Base-by-base conservation (phyloP, 2,888 invertebrate species). In the Chymomyza amoena region DNA sequence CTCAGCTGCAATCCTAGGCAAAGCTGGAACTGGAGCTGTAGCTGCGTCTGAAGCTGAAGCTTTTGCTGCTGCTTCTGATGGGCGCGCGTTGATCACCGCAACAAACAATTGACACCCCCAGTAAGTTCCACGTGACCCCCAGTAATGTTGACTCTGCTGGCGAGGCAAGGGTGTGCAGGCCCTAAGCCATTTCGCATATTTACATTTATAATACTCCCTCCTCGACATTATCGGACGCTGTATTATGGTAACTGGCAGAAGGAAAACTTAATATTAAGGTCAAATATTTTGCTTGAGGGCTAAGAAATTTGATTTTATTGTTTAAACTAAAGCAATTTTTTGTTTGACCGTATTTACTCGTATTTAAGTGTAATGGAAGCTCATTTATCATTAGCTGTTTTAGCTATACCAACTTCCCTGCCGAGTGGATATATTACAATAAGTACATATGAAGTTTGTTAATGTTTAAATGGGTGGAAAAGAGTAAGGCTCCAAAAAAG, bases 41-140 rank as follows among this genome's bases (percentile, higher is more conserved):
- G 45, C 13, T 4, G n/a, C n/a, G n/a, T n/a, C n/a, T n/a, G 57
- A 1, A 18, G 25, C 15, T 25, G 20, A 25, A 57, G 57, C 18
- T 10, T 45, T 45, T 13, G 39, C 39, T 45, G 39, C 39, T 45
- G 61, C 65, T 39, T 1, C 15, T 64, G 57, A 65, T 66, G 64
- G 54, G 54, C 20, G 16, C 54, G 25, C 66, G 70, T 61, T 65
- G 80, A 81, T 81, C 81, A 78, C 75, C 78, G 67, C 80, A 78
- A 75, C 61, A 71, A 65, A 63, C 69, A 65, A 68, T 69, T 69
- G 60, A 56, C 56, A 70, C 32, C 54, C 56, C 18, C 57, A 20
- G 25, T 25, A 25, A 25, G 20, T 25, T 13, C 57, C 57, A 57
- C 18, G 18, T 54, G 52, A 18, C 52, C 57, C 57, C 28, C 57